A percentile compares a stretch with the other conserved stretches of the same genome.
These are phyloP conservation scores for Mormyrus iriodes DNA, from an alignment of 2,113 vertebrate genomes.

Conservation along the genomic window DNA sequence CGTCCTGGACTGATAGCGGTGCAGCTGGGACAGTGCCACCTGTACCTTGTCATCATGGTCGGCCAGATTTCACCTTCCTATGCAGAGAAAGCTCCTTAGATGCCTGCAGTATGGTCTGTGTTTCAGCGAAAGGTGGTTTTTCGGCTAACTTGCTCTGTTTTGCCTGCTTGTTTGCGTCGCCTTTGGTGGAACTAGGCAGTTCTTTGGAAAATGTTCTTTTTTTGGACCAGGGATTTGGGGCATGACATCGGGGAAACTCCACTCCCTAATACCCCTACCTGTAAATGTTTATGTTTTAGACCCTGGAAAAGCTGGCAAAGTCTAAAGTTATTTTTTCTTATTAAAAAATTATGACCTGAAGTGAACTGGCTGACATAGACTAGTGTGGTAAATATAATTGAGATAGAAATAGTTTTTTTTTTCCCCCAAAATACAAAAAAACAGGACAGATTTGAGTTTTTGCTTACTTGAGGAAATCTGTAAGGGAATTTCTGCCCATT, in stretches of 20 bases:
- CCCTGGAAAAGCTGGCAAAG: slow-evolving; percentile 23
- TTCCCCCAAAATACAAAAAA: background rate
- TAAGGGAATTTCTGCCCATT: background rate
- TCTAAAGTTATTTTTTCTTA: slow-evolving; percentile 40
- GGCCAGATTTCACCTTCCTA: background rate
- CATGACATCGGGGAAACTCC: slow-evolving; percentile 62
- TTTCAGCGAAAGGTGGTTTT: background rate
- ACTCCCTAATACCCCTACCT: slow-evolving; percentile 64
- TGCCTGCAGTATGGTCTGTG: background rate
- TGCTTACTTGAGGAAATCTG: background rate
- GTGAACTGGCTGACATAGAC: background rate
- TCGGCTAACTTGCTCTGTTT: slow-evolving; percentile 28
- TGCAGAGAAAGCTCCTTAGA: background rate
- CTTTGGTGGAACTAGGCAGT: slow-evolving; percentile 62
- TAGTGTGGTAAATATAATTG: background rate
- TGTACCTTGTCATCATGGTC: background rate
- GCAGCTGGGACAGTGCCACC: background rate
- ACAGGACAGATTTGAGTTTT: background rate
- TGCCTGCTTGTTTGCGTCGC: slow-evolving; percentile 53
- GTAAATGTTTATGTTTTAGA: slow-evolving; percentile 60
- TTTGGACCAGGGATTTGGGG: slow-evolving; percentile 63
- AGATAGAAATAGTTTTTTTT: background rate
- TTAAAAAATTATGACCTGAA: slow-evolving; percentile 29
- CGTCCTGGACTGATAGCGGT: background rate
- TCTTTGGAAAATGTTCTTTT: slow-evolving; percentile 66